These are phyloP conservation scores for Spodoptera picta DNA, from an alignment of 2,888 invertebrate genomes.

Conservation along the genomic window DNA sequence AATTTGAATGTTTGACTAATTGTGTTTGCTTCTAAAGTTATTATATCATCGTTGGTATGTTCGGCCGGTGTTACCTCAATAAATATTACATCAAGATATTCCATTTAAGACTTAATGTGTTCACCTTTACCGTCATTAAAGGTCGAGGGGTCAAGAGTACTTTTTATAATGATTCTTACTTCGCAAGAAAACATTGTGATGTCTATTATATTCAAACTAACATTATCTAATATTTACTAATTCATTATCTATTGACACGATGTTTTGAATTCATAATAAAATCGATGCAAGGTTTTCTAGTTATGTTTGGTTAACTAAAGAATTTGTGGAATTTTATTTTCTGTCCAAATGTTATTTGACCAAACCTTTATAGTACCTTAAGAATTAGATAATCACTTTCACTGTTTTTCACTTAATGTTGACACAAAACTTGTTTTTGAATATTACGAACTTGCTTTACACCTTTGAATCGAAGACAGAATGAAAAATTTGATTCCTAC, in stretches of 20 bases:
- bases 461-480: conserved; percentile 21
- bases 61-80: conserved; percentile 3
- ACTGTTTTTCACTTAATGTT: conserved; percentile 52
- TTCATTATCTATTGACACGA: not conserved
- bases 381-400: conserved; percentile 61
- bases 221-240: not conserved
- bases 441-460: conserved; percentile 42
- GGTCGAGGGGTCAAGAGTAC: conserved; percentile 34
- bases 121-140: conserved; percentile 23
- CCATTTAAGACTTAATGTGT: conserved; percentile 14
- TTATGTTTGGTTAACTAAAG: not conserved
- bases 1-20: conserved; percentile 18
- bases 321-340: conserved; percentile 1
- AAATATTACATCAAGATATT: conserved; percentile 17
- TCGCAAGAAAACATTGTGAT: conserved; percentile 8
- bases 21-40: not conserved
- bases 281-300: not conserved
- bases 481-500: no score
- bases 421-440: conserved; percentile 54
- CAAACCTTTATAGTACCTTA: conserved; percentile 36
- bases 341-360: conserved; percentile 20
- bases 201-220: conserved; percentile 19
- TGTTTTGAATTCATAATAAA: conserved; percentile 5
- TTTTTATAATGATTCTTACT: conserved; percentile 24
- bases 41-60: conserved; percentile 8